A percentile compares a stretch with the other conserved stretches of the same genome.
These are phyloP conservation scores for Platyrinchus mystaceus DNA, from an alignment of 2,797 vertebrate species.

Conservation along the genomic window DNA sequence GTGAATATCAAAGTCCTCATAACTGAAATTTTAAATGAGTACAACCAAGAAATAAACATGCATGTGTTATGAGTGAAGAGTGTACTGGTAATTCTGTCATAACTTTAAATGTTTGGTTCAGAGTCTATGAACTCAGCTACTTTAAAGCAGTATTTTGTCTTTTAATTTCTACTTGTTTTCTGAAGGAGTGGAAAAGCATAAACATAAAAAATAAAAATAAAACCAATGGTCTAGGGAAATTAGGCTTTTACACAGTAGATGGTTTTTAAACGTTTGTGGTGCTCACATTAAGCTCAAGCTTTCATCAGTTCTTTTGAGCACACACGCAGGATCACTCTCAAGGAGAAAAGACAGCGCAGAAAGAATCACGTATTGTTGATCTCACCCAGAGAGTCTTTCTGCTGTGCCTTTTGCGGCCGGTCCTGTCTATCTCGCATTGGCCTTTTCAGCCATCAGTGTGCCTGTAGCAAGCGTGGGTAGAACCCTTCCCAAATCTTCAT, in stretches of 20 bases:
- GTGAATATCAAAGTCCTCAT: not conserved
- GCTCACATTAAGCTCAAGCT: not conserved
- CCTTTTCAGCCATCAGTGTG: no score
- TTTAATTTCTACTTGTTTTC: not conserved
- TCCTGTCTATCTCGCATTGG: no score
- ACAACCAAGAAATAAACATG: not conserved
- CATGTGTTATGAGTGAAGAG: not conserved
- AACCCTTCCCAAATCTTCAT: no score
- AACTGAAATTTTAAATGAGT: not conserved
- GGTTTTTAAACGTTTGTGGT: slow-evolving; percentile 21
- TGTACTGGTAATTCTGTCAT: not conserved
- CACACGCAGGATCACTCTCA: no score
- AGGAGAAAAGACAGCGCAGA: no score
- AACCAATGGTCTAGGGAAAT: slow-evolving; percentile 9
- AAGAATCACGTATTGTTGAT: no score
- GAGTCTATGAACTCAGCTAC: not conserved
- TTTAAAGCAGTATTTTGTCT: not conserved
- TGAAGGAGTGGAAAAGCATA: not conserved
- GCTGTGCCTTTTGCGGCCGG: no score
- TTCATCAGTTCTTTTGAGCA: no score
- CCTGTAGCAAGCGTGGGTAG: no score
- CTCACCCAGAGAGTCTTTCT: no score
- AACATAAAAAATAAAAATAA: slow-evolving; percentile 1
- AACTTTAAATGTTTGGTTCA: not conserved
- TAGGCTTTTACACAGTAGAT: not conserved